phyloP scores from a whole-genome alignment of 1,140 invertebrate species.

The Tetragonula clypearis region DNA sequence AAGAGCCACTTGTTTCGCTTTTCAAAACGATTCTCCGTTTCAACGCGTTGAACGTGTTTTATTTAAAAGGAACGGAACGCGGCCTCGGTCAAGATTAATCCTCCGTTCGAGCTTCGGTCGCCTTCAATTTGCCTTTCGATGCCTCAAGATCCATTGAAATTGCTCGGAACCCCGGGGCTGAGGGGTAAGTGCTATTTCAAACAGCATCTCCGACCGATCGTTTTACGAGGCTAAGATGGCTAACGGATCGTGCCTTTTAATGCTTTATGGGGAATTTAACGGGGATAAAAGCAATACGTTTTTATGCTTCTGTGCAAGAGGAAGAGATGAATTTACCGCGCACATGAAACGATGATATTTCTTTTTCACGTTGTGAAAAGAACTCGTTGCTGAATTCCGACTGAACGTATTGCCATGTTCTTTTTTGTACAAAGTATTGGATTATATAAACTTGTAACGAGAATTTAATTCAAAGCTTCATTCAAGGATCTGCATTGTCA shows the following conservation, averaged over 20 bases:
- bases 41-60: slow-evolving; percentile 5
- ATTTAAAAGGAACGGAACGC: not conserved
- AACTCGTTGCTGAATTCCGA: not conserved
- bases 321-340: not conserved
- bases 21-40: not conserved
- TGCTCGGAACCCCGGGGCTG: too few species aligned
- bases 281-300: not conserved
- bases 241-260: not conserved
- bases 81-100: not conserved
- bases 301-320: not conserved
- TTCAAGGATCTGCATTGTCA: too few species aligned
- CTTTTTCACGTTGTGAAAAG: not conserved
- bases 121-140: not conserved
- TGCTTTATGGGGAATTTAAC: not conserved
- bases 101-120: too few species aligned
- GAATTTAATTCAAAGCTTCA: too few species aligned
- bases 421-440: not conserved
- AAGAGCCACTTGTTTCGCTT: not conserved
- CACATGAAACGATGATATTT: not conserved
- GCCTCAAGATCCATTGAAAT: not conserved
- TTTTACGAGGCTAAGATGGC: not conserved
- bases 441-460: not conserved
- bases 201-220: not conserved
- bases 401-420: not conserved
- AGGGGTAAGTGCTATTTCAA: not conserved